Conservation (phyloP, 2,113 vertebrate species). For the Bujurquina vittata region DNA sequence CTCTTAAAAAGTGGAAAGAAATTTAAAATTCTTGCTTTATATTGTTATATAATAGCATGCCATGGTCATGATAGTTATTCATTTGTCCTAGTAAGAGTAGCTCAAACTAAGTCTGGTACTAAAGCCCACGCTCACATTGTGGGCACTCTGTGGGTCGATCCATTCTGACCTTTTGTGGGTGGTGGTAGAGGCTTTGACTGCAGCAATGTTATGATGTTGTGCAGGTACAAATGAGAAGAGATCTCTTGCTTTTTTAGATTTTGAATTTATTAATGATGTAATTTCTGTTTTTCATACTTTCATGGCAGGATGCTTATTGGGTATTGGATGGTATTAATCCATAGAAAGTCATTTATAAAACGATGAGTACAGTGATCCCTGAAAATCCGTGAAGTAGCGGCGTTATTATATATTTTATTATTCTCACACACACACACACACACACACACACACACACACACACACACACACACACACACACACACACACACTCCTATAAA, state of each 20-base stretch:
- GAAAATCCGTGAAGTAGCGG: too few species aligned
- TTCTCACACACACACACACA: too few species aligned
- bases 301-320: background rate
- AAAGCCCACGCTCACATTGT: constrained; percentile 32
- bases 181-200: constrained; percentile 20
- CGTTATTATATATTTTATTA: too few species aligned
- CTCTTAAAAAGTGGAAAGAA: background rate
- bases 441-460: too few species aligned
- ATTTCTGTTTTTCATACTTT: background rate
- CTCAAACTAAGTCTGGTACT: constrained; percentile 14
- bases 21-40: background rate
- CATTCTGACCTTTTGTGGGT: constrained; percentile 48
- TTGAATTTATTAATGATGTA: background rate
- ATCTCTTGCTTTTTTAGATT: constrained; percentile 28
- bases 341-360: background rate
- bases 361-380: background rate
- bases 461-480: too few species aligned
- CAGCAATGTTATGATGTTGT: constrained; percentile 19
- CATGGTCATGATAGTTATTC: background rate
- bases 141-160: constrained; percentile 22
- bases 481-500: too few species aligned
- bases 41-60: background rate
- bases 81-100: constrained; percentile 3
- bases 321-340: too few species aligned
- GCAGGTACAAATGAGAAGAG: constrained; percentile 11